Evolutionary conservation across 2,888 invertebrate species (phyloP).

Genomic region (Saturnia pavonia): DNA sequence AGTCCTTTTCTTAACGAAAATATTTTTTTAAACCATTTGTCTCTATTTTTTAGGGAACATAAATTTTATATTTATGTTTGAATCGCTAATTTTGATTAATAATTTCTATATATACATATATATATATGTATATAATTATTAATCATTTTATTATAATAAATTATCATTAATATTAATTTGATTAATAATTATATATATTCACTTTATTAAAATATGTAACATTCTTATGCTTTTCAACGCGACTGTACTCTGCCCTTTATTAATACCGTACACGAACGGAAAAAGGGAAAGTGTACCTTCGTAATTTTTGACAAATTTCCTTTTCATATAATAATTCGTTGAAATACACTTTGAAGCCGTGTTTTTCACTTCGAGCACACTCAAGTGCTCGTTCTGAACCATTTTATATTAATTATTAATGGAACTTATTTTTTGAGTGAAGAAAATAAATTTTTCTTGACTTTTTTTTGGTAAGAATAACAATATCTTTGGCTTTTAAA

Average conservation of each 20-base stretch:
- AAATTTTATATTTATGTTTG: too few species aligned
- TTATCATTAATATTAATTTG: too few species aligned
- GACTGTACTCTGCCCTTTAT: slow-evolving; percentile 18
- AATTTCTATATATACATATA: too few species aligned
- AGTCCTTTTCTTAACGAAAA: too few species aligned
- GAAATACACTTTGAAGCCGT: slow-evolving; percentile 35
- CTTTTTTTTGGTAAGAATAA: background rate
- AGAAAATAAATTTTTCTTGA: background rate
- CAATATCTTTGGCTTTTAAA: background rate
- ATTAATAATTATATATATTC: too few species aligned
- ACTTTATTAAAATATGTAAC: too few species aligned
- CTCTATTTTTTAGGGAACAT: too few species aligned
- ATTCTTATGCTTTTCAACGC: slow-evolving; percentile 2
- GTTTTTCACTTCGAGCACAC: slow-evolving; percentile 28
- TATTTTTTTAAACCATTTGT: too few species aligned
- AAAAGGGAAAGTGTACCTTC: slow-evolving; percentile 18
- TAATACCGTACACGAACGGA: slow-evolving; percentile 21
- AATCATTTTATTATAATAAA: too few species aligned
- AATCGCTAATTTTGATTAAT: too few species aligned
- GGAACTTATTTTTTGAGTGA: slow-evolving; percentile 22
- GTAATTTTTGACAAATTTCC: slow-evolving; percentile 9
- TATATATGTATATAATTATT: too few species aligned
- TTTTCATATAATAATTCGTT: slow-evolving; percentile 30
- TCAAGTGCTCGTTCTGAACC: slow-evolving; percentile 33
- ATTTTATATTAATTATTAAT: slow-evolving; percentile 33